Conservation (phyloP, 1,140 invertebrate species). For the Drosophila seguyi region DNA sequence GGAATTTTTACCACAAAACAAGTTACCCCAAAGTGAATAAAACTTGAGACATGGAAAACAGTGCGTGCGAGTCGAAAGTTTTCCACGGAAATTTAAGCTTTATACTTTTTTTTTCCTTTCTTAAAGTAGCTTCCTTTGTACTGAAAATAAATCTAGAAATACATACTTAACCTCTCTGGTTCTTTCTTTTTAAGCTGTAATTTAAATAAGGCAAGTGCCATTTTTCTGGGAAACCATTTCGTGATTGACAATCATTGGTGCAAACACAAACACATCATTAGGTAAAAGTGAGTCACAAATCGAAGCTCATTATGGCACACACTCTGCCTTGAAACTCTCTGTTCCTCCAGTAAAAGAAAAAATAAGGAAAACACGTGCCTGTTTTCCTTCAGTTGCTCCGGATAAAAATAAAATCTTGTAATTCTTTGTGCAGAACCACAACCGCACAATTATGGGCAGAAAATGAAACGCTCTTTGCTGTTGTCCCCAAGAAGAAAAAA, state of each 20-base stretch:
- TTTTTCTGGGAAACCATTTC: slow-evolving; percentile 24
- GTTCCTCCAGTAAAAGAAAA: neutral
- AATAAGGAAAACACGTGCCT: slow-evolving; percentile 57
- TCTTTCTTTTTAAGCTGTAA: neutral
- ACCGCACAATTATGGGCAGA: slow-evolving; percentile 68
- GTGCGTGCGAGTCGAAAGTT: neutral
- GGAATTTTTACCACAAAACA: neutral
- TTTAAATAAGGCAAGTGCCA: slow-evolving; percentile 30
- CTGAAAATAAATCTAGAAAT: slow-evolving; percentile 14
- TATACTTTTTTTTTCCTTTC: neutral
- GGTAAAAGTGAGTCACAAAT: slow-evolving; percentile 29
- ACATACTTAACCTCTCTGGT: neutral
- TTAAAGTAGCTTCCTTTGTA: neutral
- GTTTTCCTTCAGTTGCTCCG: slow-evolving; percentile 35
- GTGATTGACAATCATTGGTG: slow-evolving; percentile 39
- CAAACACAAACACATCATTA: slow-evolving; percentile 40
- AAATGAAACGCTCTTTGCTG: slow-evolving; percentile 70
- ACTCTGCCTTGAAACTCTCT: neutral
- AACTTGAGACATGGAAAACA: neutral
- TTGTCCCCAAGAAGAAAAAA: slow-evolving; percentile 16
- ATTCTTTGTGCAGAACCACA: slow-evolving; percentile 49
- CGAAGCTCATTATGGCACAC: slow-evolving; percentile 52
- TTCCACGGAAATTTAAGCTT: neutral
- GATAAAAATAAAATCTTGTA: slow-evolving; percentile 49
- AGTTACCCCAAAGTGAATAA: slow-evolving; percentile 9